Evolutionary conservation across 2,113 vertebrate genomes (phyloP), one percentile per base, ranked within the genome.

Genomic region (Crotalus viridis): DNA sequence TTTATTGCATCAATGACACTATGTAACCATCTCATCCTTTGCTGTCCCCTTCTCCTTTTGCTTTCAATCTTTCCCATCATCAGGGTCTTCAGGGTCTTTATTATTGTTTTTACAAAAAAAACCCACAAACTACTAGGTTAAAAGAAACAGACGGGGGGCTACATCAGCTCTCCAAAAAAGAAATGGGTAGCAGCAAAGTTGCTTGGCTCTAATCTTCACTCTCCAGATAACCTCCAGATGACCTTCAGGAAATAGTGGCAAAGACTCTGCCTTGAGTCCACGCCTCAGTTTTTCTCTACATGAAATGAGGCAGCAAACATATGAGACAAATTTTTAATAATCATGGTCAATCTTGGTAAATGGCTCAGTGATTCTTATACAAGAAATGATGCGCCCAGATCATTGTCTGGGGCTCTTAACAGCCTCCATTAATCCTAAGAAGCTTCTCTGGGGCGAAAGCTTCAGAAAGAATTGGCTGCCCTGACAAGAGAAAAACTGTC

Each of bases 351-450:
- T 81, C 39, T 24, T 81, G 22, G 52, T 28, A 85, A 89, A 85
- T 33, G 24, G 69, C 28, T 48, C 64, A 57, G 87, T 54, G 12
- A 57, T 92, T 69, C 51, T 48, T 57, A 22, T 43, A 87, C 56
- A 52, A 91, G 46, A 92, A n/a, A 92, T 51, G 54, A 88, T 92
- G 57, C 43, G 48, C 39, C 48, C 87, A 89, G 52, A 57, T 46
- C 87, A 48, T 57, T 89, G 64, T 89, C 87, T 85, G 61, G 54
- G 89, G 87, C 24, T 52, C 13, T 48, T 92, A 74, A 89, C 64
- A 33, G 12, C 64, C 46, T 81, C 39, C 87, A 92, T 85, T 92
- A 85, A 92, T 57, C 24, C 54, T 51, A 51, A 54, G 54, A 19
- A 89, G 88, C 26, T 74, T 59, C 39, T 57, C 64, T 85, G 88